A percentile compares a stretch with the other conserved stretches of the same genome.
phyloP scores from a whole-genome alignment of 2,113 vertebrate species.

The Channa maculata region DNA sequence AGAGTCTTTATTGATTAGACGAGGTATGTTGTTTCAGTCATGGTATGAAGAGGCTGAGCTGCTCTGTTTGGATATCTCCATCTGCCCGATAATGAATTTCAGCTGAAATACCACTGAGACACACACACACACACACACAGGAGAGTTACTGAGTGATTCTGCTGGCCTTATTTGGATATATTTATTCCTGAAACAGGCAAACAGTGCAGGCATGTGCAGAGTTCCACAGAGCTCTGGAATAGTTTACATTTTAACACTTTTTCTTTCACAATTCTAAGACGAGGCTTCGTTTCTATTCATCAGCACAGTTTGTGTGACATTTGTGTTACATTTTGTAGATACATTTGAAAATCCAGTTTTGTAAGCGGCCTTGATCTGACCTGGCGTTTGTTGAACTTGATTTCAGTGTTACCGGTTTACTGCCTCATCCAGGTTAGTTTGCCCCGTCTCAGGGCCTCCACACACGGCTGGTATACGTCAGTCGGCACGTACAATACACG shows the following conservation, averaged over 20 bases:
- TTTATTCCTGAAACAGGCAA: slow-evolving; percentile 66
- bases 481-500: not conserved
- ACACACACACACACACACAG: slow-evolving; percentile 37
- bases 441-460: not conserved
- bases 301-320: not conserved
- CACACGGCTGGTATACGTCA: not conserved
- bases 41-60: slow-evolving; percentile 43
- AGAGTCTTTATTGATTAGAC: slow-evolving; percentile 53
- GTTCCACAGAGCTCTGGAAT: slow-evolving; percentile 15
- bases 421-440: not conserved
- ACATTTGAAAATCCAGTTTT: not conserved
- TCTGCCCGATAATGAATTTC: slow-evolving; percentile 65
- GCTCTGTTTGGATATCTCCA: slow-evolving; percentile 49
- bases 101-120: slow-evolving; percentile 63
- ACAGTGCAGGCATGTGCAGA: slow-evolving; percentile 31
- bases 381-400: too few relatives aligned
- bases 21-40: slow-evolving; percentile 57
- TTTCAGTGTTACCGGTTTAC: not conserved
- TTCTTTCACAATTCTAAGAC: slow-evolving; percentile 16
- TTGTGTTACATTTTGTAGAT: not conserved
- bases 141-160: slow-evolving; percentile 39
- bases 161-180: slow-evolving; percentile 77
- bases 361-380: not conserved
- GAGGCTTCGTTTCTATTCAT: slow-evolving; percentile 13
- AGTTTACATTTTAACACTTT: slow-evolving; percentile 31